These are phyloP conservation scores for Scaptodrosophila latifasciaeformis DNA, from an alignment of 2,888 invertebrate genomes.

Conservation along the genomic window DNA sequence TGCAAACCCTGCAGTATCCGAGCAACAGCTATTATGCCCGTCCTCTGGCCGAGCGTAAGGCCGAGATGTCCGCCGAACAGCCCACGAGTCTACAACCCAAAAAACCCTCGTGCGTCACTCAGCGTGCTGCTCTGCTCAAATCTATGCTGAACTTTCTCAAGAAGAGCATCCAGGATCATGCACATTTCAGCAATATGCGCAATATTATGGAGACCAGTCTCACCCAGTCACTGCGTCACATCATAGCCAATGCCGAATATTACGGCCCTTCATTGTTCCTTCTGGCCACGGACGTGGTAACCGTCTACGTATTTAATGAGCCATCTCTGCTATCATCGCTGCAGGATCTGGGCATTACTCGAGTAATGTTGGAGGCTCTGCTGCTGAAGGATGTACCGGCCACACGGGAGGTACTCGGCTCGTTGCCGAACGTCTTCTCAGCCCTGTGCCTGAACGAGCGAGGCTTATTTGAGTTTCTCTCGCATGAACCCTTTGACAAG, in stretches of 20 bases:
- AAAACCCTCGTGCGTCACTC: conserved; percentile 77
- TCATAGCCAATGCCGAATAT: conserved; percentile 92
- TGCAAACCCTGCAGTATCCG: conserved; percentile 46
- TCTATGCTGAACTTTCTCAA: conserved; percentile 93
- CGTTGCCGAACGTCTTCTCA: conserved; percentile 90
- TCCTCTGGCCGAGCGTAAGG: conserved; percentile 59
- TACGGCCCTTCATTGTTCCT: conserved; percentile 91
- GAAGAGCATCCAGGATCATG: conserved; percentile 87
- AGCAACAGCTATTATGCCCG: conserved; percentile 60
- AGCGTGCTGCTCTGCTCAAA: conserved; percentile 88
- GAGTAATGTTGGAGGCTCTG: conserved; percentile 88
- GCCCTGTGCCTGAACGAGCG: conserved; percentile 89
- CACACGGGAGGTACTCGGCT: conserved; percentile 85
- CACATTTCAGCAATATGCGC: conserved; percentile 86
- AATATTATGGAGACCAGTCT: conserved; percentile 91
- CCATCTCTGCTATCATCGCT: conserved; percentile 87
- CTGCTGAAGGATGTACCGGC: conserved; percentile 88
- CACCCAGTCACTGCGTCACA: conserved; percentile 85
- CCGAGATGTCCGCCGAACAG: conserved; percentile 42
- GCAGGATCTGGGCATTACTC: conserved; percentile 90
- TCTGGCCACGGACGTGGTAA: conserved; percentile 88
- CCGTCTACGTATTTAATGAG: conserved; percentile 89
- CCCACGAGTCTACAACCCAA: conserved; percentile 52
- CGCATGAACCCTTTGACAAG: conserved; percentile 87
- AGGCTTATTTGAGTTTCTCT: conserved; percentile 86